Evolutionary conservation across 2,113 vertebrate species (phyloP).

Genomic region (Phrynosoma platyrhinos): DNA sequence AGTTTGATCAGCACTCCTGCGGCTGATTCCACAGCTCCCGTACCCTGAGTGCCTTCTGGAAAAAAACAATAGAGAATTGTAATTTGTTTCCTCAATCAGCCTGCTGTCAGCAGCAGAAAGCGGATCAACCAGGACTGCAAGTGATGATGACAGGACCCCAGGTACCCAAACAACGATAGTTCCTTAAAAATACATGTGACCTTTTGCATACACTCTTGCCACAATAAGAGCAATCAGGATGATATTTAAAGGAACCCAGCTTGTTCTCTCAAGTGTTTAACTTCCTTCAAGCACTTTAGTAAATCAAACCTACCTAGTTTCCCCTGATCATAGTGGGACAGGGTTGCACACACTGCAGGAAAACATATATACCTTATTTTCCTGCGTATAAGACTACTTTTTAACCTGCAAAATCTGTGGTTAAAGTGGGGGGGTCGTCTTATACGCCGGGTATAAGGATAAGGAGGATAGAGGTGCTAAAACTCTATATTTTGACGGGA

Average conservation of each 20-base stretch:
- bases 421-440: no score
- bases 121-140: background rate
- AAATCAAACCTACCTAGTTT: no score
- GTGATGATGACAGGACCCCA: background rate
- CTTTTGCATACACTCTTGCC: background rate
- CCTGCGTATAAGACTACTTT: no score
- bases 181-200: background rate
- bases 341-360: no score
- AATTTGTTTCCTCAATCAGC: background rate
- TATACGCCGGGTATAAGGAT: no score
- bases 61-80: background rate
- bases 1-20: constrained; percentile 96
- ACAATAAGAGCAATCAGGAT: background rate
- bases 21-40: constrained; percentile 85
- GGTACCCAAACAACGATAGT: background rate
- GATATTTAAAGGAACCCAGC: background rate
- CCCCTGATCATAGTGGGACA: no score
- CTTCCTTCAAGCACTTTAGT: no score
- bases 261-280: no score
- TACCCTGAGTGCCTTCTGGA: constrained; percentile 88
- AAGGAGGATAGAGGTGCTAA: no score
- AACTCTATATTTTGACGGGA: no score
- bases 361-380: no score
- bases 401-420: no score
- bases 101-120: background rate